Evolutionary conservation across 2,797 vertebrate genomes (phyloP), one percentile per base, ranked within the genome.

Genomic region (Lagocephalus sceleratus): DNA sequence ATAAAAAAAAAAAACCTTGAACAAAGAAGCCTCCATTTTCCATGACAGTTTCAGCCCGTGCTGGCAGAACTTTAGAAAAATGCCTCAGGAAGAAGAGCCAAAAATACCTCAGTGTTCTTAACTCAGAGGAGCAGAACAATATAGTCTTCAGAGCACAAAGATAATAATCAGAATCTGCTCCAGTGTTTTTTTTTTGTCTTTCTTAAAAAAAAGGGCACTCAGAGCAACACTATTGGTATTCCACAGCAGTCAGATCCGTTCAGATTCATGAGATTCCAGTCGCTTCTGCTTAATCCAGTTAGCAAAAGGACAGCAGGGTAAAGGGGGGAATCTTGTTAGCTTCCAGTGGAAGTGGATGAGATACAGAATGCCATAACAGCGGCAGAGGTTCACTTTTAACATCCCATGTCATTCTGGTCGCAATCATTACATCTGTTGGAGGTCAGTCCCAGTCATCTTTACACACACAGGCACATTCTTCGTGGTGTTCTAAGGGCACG

Each of bases 381-480:
- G 44, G 64, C 53, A 43, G 48, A 66, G 56, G 78, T 78, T 78
- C 63, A 57, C 68, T 58, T 71, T 59, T 56, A 61, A 62, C 6
- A 40, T 81, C 68, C 64, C 14, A 42, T 22, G 15, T 63, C 49
- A 57, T 44, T 76, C 63, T 19, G 57, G 68, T 63, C 73, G 57
- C 66, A 51, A 65, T 25, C 72, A 17, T 66, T 41, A 55, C 42
- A 63, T 51, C 42, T 49, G 60, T 81, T 40, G 17, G 66, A 71
- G 74, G 58, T 83, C 92, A 95, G 87, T 92, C 92, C 2, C 79
- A 79, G 88, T 91, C 92, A 57, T 94, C 93, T 86, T 92, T 92
- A 81, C 97, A 99, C 66, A 93, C 90, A 76, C 97, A 99, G 88
- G 90, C 85, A 68, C 97, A 99, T 79, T 96, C 95, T 69, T 99